Conservation (phyloP, 2,888 invertebrate species). For the Pteria penguin region DNA sequence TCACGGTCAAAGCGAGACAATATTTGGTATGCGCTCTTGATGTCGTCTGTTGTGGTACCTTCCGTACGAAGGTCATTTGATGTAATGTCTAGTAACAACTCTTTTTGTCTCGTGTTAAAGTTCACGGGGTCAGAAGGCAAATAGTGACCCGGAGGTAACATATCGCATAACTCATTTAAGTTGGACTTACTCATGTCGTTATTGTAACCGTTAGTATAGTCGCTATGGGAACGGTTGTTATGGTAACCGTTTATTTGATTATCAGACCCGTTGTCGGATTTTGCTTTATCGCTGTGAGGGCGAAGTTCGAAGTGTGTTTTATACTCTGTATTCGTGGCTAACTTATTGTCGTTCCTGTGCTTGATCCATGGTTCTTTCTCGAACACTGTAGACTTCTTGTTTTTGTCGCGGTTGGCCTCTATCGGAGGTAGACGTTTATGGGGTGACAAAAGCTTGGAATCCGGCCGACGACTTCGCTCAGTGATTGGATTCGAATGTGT, state of each 20-base stretch:
- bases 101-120: conserved; percentile 3
- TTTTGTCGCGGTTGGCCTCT: conserved; percentile 35
- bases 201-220: conserved; percentile 14
- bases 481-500: conserved; percentile 21
- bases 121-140: conserved; percentile 26
- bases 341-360: conserved; percentile 1
- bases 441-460: conserved; percentile 35
- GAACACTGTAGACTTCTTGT: conserved; percentile 38
- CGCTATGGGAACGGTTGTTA: background rate
- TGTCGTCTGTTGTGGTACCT: conserved; percentile 10
- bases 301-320: conserved; percentile 19
- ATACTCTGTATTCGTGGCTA: conserved; percentile 28
- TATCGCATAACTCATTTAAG: conserved; percentile 1
- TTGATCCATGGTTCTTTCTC: conserved; percentile 35
- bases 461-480: conserved; percentile 26
- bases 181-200: conserved; percentile 5
- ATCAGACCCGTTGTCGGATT: conserved; percentile 5
- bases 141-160: conserved; percentile 22
- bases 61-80: conserved; percentile 21
- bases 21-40: conserved; percentile 29
- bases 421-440: conserved; percentile 33
- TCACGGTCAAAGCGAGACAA: conserved; percentile 21
- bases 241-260: conserved; percentile 3
- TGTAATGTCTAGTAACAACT: conserved; percentile 7
- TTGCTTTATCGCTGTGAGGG: conserved; percentile 8